Conservation (phyloP, 2,113 vertebrate genomes). For the Chaetura pelagica region DNA sequence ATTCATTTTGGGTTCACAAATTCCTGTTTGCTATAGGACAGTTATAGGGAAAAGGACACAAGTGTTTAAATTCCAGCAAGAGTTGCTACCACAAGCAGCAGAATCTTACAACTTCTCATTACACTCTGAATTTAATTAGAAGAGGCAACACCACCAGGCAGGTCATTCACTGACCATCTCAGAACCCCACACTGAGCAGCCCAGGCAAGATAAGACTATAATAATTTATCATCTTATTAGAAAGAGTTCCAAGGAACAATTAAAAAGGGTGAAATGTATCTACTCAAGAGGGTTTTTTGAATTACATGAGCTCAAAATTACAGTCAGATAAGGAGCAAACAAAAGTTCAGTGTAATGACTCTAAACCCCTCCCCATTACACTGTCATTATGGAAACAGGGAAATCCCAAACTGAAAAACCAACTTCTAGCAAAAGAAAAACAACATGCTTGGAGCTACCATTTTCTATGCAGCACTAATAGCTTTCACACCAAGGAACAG, state of each 20-base stretch:
- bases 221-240: background rate
- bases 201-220: background rate
- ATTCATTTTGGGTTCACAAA: background rate
- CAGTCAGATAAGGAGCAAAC: background rate
- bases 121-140: background rate
- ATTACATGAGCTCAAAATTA: background rate
- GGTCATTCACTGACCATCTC: background rate
- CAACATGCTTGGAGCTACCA: background rate
- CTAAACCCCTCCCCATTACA: background rate
- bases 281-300: background rate
- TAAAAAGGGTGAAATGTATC: background rate
- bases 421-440: background rate
- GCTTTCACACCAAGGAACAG: background rate
- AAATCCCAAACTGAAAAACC: conserved; percentile 15
- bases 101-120: background rate
- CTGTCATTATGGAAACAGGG: background rate
- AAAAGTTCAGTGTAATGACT: background rate
- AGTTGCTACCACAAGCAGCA: background rate
- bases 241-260: background rate
- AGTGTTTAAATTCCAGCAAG: background rate
- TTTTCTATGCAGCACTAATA: background rate
- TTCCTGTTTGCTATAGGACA: background rate
- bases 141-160: background rate
- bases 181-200: background rate
- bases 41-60: background rate